Evolutionary conservation across 2,113 vertebrate genomes (phyloP).

Genomic region (Amphilophus citrinellus): DNA sequence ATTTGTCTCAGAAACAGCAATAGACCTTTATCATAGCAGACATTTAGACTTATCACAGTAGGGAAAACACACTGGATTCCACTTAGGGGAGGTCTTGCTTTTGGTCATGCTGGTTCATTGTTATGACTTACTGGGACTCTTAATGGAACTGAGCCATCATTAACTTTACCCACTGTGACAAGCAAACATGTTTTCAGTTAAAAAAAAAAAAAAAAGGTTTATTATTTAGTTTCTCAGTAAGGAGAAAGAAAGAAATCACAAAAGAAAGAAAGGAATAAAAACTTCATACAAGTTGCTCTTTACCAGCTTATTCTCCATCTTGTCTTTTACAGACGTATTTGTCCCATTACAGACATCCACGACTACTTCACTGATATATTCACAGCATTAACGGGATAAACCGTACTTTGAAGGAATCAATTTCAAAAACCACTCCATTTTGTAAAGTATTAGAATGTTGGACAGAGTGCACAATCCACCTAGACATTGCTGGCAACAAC

Average conservation of each 20-base stretch:
- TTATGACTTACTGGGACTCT: neutral
- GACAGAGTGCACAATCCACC: slow-evolving; percentile 27
- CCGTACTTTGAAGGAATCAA: neutral
- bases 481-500: slow-evolving; percentile 16
- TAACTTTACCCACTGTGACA: neutral
- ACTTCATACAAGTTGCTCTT: neutral
- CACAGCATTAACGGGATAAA: neutral
- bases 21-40: neutral
- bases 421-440: neutral
- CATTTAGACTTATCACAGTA: neutral
- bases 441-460: slow-evolving; percentile 2
- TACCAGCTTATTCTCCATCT: neutral
- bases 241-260: neutral
- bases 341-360: neutral
- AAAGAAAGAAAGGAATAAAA: neutral
- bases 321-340: neutral
- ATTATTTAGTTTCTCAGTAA: neutral
- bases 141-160: neutral
- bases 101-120: too few species aligned
- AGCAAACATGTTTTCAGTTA: neutral
- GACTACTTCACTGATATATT: neutral
- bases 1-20: neutral
- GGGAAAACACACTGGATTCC: neutral
- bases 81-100: neutral
- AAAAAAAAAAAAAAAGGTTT: neutral